phyloP scores from a whole-genome alignment of 2,888 invertebrate genomes.

The Timema podura region DNA sequence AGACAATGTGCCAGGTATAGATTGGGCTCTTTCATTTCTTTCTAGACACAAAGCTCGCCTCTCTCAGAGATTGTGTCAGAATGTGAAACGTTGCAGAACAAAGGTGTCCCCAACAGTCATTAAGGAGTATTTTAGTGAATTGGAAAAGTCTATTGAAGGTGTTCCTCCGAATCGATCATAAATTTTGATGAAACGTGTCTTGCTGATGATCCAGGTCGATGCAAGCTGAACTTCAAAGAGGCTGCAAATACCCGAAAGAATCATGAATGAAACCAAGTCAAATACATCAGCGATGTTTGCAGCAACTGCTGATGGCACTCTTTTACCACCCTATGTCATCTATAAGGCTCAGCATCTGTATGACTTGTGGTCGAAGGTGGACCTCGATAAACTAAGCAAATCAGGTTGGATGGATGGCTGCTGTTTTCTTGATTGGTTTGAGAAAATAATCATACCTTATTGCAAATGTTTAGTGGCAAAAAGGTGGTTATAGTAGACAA shows the following conservation, averaged over 20 bases:
- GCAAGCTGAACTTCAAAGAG: conserved; percentile 28
- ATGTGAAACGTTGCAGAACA: neutral
- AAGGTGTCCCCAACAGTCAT: neutral
- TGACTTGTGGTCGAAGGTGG: conserved; percentile 30
- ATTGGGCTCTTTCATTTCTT: neutral
- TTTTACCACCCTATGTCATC: conserved; percentile 33
- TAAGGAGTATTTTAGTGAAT: conserved; percentile 11
- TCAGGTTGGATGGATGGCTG: conserved; percentile 39
- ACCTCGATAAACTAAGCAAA: conserved; percentile 34
- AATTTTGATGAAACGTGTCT: conserved; percentile 41
- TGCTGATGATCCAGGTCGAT: conserved; percentile 37
- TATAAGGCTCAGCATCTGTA: conserved; percentile 31
- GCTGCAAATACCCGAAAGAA: conserved; percentile 32
- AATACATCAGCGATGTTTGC: conserved; percentile 24
- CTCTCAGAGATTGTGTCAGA: conserved; percentile 3
- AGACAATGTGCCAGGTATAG: neutral
- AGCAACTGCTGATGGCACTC: conserved; percentile 28
- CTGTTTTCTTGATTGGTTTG: conserved; percentile 39
- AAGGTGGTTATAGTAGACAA: conserved; percentile 35
- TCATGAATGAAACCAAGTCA: conserved; percentile 31
- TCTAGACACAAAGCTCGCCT: neutral
- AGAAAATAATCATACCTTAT: conserved; percentile 27
- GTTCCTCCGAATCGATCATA: conserved; percentile 27
- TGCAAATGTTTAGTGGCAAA: conserved; percentile 19
- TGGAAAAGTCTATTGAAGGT: conserved; percentile 31